These are phyloP conservation scores for Schrankia costaestrigalis DNA, from an alignment of 2,888 invertebrate genomes.

Conservation along the genomic window DNA sequence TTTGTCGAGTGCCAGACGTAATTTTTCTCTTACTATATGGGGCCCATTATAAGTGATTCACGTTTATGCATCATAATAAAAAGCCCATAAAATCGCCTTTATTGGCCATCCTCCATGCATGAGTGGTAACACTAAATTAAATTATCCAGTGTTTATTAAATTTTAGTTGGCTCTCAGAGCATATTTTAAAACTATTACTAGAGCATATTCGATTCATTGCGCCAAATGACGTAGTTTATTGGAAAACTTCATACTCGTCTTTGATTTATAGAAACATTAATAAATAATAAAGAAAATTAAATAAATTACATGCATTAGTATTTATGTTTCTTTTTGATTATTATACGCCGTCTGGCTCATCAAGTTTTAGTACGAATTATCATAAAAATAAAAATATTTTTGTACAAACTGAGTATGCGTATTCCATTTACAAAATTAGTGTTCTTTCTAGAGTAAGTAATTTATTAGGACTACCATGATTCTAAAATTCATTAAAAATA, in stretches of 20 bases:
- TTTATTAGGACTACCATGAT: too few species aligned
- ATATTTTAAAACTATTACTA: conserved; percentile 65
- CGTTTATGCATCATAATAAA: conserved; percentile 78
- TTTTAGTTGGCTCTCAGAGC: conserved; percentile 67
- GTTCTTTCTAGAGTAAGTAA: too few species aligned
- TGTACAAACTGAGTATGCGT: too few species aligned
- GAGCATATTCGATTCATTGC: conserved; percentile 52
- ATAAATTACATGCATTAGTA: too few species aligned
- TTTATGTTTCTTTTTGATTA: too few species aligned
- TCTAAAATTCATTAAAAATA: too few species aligned
- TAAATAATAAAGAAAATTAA: too few species aligned
- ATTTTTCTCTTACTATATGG: conserved; percentile 51
- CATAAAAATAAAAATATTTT: too few species aligned
- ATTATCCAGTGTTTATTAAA: conserved; percentile 77
- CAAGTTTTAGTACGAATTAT: too few species aligned
- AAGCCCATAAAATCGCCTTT: conserved; percentile 73
- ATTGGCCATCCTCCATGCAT: conserved; percentile 75
- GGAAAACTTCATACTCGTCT: conserved; percentile 13
- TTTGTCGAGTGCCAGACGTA: conserved; percentile 48
- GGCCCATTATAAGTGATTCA: conserved; percentile 69
- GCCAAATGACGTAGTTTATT: conserved; percentile 54
- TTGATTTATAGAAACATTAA: too few species aligned
- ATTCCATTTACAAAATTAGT: too few species aligned
- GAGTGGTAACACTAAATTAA: conserved; percentile 70
- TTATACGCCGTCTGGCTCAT: too few species aligned